Base-by-base conservation (phyloP, 2,797 vertebrate species). In the Nyctalus aviator region DNA sequence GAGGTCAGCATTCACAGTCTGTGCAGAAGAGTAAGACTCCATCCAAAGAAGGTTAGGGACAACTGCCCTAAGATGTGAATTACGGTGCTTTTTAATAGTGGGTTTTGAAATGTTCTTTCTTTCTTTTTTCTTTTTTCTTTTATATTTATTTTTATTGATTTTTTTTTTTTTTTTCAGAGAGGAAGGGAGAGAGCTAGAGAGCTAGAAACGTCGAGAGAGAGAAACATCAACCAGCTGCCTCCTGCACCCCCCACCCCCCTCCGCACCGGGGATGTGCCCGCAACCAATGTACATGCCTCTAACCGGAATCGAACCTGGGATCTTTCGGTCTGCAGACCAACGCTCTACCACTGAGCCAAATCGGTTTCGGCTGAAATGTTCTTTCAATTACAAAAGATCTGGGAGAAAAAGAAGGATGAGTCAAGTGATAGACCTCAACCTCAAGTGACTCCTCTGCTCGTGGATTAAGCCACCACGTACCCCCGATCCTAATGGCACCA, bases 361-460 rank as follows among this genome's bases (percentile, higher is more conserved):
- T 6, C 37, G 1, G 37, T 37, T 37, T 37, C 37, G 37, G 37
- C 37, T 41, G 37, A 41, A 41, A 41, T 41, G 37, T 41, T 81
- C n/a, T 90, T 90, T 93, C 12, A 46, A 8, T 88, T 87, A n/a
- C 30, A 27, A 78, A 89, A 83, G 62, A 46, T 71, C 21, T 76
- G 30, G 46, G 59, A 73, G 32, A 50, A n/a, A 46, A 82, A 66
- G 30, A 10, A 62, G 25, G 14, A 66, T 37, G 53, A 57, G 59
- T 21, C 15, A 55, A 12, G 44, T 46, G 9, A 12, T n/a, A 72
- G 44, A 62, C 8, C 23, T 32, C 27, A 64, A 27, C 27, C 77
- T 53, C 48, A 57, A 81, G 17, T 48, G 81, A 85, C 14, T 6
- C 14, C 18, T 79, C 20, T 17, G 53, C 25, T 50, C 72, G 57